Conservation (phyloP, 2,797 vertebrate genomes). For the Botia almorhae region DNA sequence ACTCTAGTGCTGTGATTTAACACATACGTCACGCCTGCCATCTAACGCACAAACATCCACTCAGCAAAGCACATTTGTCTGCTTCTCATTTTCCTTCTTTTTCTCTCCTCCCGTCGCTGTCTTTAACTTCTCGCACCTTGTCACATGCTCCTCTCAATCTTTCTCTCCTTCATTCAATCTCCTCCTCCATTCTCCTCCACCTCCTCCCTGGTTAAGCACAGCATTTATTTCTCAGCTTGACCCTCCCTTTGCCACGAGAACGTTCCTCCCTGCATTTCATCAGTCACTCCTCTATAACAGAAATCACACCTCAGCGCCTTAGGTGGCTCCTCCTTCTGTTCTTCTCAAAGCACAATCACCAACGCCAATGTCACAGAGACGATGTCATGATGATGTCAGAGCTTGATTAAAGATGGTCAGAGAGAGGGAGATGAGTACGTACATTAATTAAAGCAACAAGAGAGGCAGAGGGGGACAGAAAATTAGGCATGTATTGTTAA, state of each 20-base stretch:
- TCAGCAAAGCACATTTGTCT: not conserved
- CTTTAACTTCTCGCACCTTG: not conserved
- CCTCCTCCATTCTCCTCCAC: not conserved
- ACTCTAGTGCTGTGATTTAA: not conserved
- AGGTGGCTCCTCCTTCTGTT: constrained; percentile 1
- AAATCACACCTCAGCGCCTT: not conserved
- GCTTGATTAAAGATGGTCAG: not conserved
- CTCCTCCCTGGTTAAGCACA: not conserved
- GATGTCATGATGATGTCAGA: not conserved
- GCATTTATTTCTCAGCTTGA: constrained; percentile 17
- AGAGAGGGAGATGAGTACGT: constrained; percentile 1
- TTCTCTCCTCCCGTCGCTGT: not conserved
- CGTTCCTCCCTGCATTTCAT: constrained; percentile 12
- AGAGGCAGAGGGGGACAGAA: not conserved
- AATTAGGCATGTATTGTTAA: not conserved
- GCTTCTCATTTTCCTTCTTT: not conserved
- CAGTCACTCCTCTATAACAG: constrained; percentile 22
- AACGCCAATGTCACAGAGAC: constrained; percentile 30
- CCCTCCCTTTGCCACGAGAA: not conserved
- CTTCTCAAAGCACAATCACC: constrained; percentile 18
- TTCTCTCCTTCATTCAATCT: constrained; percentile 3
- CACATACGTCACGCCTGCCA: constrained; percentile 1
- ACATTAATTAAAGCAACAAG: not conserved
- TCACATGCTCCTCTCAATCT: constrained; percentile 7
- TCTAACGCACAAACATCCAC: constrained; percentile 16